Percentiles rank a stretch among this genome's conserved stretches.
Evolutionary conservation across 2,888 invertebrate species (phyloP).

Genomic region (Hydraecia micacea): DNA sequence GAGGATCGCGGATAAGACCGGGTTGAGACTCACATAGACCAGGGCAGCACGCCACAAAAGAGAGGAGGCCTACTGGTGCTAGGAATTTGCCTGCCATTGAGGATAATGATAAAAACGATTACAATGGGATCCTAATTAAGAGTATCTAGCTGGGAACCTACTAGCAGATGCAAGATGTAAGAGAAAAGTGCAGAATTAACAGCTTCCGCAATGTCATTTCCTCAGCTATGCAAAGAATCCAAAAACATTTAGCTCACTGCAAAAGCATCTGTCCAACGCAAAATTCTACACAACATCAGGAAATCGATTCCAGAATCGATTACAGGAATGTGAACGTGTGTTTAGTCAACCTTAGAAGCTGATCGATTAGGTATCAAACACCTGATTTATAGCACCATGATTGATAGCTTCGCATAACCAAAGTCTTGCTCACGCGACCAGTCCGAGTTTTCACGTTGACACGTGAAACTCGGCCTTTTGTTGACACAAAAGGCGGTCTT

Average conservation of each 20-base stretch:
- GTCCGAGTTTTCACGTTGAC: conserved; percentile 22
- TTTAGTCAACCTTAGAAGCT: conserved; percentile 23
- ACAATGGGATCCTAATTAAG: neutral
- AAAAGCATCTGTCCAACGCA: neutral
- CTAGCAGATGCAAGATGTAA: neutral
- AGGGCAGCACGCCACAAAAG: neutral
- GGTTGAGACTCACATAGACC: neutral
- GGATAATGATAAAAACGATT: neutral
- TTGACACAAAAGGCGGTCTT: conserved; percentile 4
- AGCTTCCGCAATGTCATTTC: neutral
- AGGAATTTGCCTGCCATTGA: neutral
- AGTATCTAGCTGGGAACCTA: neutral
- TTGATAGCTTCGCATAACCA: conserved; percentile 39
- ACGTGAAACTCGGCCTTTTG: too few relatives aligned
- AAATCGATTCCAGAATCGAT: conserved; percentile 57
- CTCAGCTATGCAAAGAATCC: neutral
- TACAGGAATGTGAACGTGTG: conserved; percentile 39
- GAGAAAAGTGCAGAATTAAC: neutral
- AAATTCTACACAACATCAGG: conserved; percentile 22
- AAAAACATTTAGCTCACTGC: neutral
- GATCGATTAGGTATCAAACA: conserved; percentile 57
- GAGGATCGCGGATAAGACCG: neutral
- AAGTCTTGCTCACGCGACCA: conserved; percentile 37
- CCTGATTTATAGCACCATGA: conserved; percentile 27
- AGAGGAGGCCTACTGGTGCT: neutral